A percentile compares a stretch with the other conserved stretches of the same genome.
These are phyloP conservation scores for Triplophysa siluroides DNA, from an alignment of 2,113 vertebrate genomes.

Conservation along the genomic window DNA sequence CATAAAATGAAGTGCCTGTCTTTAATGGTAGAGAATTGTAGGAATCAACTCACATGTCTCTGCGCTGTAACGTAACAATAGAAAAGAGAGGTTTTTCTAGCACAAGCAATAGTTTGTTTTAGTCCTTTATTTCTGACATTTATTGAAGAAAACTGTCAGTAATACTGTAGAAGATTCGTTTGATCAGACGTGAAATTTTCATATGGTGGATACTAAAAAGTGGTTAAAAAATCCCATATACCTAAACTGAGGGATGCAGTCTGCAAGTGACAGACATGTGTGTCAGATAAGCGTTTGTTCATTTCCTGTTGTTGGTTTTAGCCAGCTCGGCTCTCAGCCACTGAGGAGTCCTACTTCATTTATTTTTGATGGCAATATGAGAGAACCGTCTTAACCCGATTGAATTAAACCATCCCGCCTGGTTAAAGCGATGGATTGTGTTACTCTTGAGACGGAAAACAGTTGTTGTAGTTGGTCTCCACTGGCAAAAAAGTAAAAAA, in stretches of 20 bases:
- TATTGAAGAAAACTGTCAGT: too few species aligned
- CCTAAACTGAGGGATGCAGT: neutral
- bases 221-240: too few species aligned
- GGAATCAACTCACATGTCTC: too few species aligned
- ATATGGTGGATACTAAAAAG: too few species aligned
- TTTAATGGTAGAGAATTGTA: too few species aligned
- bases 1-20: too few species aligned
- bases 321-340: neutral
- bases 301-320: neutral
- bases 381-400: neutral
- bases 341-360: neutral
- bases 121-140: too few species aligned
- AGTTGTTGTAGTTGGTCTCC: neutral
- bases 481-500: neutral
- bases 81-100: too few species aligned
- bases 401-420: neutral
- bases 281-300: neutral
- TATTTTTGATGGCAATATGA: neutral
- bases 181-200: neutral
- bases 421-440: neutral
- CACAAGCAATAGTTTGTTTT: too few species aligned
- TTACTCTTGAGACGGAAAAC: neutral
- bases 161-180: too few species aligned
- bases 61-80: too few species aligned
- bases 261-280: neutral